Percentiles rank a stretch among this genome's conserved stretches.
Evolutionary conservation across 2,797 vertebrate species (phyloP).

Genomic region (Gadopsis marmoratus): DNA sequence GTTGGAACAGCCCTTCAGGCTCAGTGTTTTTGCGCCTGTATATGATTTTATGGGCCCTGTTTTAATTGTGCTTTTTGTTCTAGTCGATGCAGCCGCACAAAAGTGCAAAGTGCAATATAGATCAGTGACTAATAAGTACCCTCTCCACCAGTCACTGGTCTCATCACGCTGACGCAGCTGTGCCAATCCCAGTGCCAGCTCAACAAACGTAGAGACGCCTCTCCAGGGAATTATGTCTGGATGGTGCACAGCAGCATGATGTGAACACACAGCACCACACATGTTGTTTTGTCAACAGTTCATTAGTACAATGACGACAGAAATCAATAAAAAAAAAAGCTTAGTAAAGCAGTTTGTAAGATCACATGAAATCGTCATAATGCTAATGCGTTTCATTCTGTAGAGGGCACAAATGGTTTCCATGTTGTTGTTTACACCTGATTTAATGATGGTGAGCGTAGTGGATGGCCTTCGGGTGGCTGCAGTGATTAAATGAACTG

Average conservation of each 20-base stretch:
- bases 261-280: no score
- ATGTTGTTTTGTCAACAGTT: not conserved
- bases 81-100: not conserved
- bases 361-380: not conserved
- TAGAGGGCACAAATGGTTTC: not conserved
- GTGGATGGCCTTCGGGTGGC: not conserved
- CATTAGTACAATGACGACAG: not conserved
- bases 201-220: not conserved
- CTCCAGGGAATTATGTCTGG: not conserved
- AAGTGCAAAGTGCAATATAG: conserved; percentile 1
- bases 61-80: not conserved
- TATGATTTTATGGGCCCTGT: not conserved
- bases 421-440: not conserved
- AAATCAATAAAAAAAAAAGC: not conserved
- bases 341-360: not conserved
- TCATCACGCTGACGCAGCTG: not conserved
- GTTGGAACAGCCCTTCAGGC: not conserved
- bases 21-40: not conserved
- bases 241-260: not conserved
- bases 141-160: not conserved
- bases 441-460: not conserved
- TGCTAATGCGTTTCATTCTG: not conserved
- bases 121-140: not conserved
- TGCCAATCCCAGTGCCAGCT: not conserved
- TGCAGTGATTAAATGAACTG: no score